These are phyloP conservation scores for Unio delphinus DNA, from an alignment of 2,888 invertebrate species.

Conservation along the genomic window DNA sequence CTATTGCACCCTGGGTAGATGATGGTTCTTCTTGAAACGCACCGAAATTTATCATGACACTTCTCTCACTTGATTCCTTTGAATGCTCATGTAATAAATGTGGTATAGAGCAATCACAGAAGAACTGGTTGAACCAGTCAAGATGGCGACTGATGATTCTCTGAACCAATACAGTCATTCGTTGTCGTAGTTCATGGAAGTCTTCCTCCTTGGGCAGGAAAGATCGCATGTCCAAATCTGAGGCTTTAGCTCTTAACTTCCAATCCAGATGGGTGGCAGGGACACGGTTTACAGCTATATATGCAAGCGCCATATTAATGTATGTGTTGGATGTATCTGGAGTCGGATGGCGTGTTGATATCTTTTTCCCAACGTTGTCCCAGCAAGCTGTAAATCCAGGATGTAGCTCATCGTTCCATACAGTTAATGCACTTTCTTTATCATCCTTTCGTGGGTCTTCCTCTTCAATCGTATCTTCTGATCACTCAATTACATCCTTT, in stretches of 20 bases:
- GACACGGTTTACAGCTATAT: too few species aligned
- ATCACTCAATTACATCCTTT: background rate
- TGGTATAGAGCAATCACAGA: slow-evolving; percentile 6
- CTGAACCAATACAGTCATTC: slow-evolving; percentile 9
- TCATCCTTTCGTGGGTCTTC: background rate
- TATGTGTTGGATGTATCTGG: background rate
- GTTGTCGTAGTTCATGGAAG: background rate
- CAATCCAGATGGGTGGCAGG: too few species aligned
- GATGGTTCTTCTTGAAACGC: slow-evolving; percentile 10
- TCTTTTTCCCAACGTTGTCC: slow-evolving; percentile 28
- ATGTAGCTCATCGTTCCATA: slow-evolving; percentile 1
- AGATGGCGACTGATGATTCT: slow-evolving; percentile 14
- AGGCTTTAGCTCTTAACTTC: too few species aligned
- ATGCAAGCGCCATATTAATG: too few species aligned
- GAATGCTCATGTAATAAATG: slow-evolving; percentile 20
- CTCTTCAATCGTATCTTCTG: background rate
- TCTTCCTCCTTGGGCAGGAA: too few species aligned
- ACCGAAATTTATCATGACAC: slow-evolving; percentile 11
- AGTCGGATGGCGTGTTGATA: slow-evolving; percentile 13
- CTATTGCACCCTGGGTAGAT: slow-evolving; percentile 13
- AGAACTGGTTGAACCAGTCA: slow-evolving; percentile 14
- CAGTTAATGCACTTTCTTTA: background rate
- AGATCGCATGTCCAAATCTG: too few species aligned
- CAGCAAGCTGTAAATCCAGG: slow-evolving; percentile 25
- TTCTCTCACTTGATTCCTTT: slow-evolving; percentile 9